Evolutionary conservation across 1,140 invertebrate species (phyloP), one percentile per base, ranked within the genome.

Genomic region (Zaprionus ornatus): DNA sequence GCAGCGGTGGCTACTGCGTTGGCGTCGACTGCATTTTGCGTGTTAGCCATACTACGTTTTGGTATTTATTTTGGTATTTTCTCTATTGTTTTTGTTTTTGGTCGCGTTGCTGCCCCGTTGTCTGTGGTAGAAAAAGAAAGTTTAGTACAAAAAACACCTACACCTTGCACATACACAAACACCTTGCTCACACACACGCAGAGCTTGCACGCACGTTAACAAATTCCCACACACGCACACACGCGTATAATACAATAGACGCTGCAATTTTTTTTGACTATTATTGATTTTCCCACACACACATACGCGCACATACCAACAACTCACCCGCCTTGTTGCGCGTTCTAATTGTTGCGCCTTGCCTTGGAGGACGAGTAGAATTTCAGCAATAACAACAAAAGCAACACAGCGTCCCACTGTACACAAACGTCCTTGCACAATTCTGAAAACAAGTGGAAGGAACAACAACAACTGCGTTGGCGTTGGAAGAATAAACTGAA

Each of bases 271-370:
- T 42, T 69, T 87, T 87, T 73, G 60, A 69, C 79, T 83, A 79
- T 79, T 90, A 88, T 88, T 88, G 84, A 88, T 88, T 88, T 88
- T 83, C 69, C 74, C 80, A 77, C 70, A 73, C 60, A 52, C 67
- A 48, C 61, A 52, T 21, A 60, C n/a, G 21, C 23, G 52, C 52
- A 40, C 68, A 64, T 10, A 45, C n/a, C 32, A 61, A 10, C 29
- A 21, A 63, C 74, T 67, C 63, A 60, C 45, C 61, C 42, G 61
- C 80, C 78, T 79, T 80, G 84, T 87, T 80, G 66, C 61, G 80
- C 74, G 74, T 73, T 67, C 63, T 83, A 87, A 90, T 87, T 87
- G 85, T 88, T 88, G 84, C 84, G 84, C 84, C 75, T 87, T 88
- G 35, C 27, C 65, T 79, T 52, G 60, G 50, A 82, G 79, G 75